Base-by-base conservation (phyloP, 2,797 vertebrate species). In the Vultur gryphus region DNA sequence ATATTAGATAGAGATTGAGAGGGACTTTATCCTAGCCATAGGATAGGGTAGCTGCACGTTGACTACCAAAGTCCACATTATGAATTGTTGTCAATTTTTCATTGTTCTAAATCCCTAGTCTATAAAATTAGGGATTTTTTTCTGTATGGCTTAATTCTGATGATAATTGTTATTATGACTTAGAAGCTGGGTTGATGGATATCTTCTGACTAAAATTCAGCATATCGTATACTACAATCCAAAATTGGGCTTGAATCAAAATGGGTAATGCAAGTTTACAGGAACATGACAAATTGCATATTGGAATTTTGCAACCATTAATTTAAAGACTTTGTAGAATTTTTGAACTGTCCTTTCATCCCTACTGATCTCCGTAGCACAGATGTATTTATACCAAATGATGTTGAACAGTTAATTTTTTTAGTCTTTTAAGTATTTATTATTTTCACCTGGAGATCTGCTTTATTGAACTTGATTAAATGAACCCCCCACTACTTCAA, bases 391-490 rank as follows among this genome's bases (percentile, higher is more conserved):
- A 31, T 67, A 55, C 49, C 41, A 79, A 79, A 39, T 59, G 5
- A 55, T 83, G 28, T 37, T 46, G 16, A 94, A 44, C 21, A 37
- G 48, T 71, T 89, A 16, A 11, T 49, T 62, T 66, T 76, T 78
- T 41, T 67, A 75, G 46, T 79, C 39, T 76, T 71, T 67, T 46
- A 82, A 89, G 41, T 81, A 69, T 39, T 76, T 66, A 79, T 67
- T 89, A 57, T 55, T 93, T 92, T 92, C 94, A 97, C 96, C 87
- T 95, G 87, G 95, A 96, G 89, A 95, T 95, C 92, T 94, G 87
- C 92, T 95, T 91, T 92, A 93, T 96, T 97, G 93, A 97, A 91
- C 90, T 89, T 90, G 75, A 96, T 94, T 97, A 97, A 96, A 73
- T 92, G 84, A 96, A 72, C 17, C 9, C 90, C 89, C 62, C 15